phyloP scores from a whole-genome alignment of 2,797 vertebrate genomes.

The Ctenopoma kingsleyae region DNA sequence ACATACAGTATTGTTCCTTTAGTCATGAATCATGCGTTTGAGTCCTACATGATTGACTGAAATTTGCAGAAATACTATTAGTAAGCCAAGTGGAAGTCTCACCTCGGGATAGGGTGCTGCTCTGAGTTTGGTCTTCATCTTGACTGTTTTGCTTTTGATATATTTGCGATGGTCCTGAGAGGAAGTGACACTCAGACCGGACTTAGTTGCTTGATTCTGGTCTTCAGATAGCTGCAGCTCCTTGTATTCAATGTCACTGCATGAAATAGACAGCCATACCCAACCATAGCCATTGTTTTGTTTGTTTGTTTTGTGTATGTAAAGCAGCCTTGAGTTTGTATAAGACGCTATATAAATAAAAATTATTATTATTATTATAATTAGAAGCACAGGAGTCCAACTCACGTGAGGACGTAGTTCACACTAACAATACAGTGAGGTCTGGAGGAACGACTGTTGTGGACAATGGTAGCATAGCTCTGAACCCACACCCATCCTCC shows the following conservation, averaged over 20 bases:
- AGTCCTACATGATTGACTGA: neutral
- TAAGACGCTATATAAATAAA: too few species aligned
- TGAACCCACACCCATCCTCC: constrained; percentile 99
- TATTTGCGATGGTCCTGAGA: constrained; percentile 90
- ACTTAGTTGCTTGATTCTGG: constrained; percentile 86
- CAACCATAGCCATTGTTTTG: too few species aligned
- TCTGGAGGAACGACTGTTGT: constrained; percentile 95
- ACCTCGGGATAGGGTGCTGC: constrained; percentile 91
- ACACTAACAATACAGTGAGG: constrained; percentile 98
- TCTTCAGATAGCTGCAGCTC: constrained; percentile 92
- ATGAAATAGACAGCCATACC: constrained; percentile 32
- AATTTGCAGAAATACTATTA: neutral
- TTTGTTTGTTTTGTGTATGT: too few species aligned
- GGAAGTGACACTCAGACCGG: constrained; percentile 82
- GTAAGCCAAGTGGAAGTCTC: constrained; percentile 19
- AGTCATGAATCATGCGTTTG: neutral
- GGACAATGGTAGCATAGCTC: constrained; percentile 95
- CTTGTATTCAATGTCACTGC: constrained; percentile 92
- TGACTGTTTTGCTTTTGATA: constrained; percentile 87
- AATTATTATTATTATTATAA: too few species aligned
- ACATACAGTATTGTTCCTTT: too few species aligned
- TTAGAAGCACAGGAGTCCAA: constrained; percentile 20
- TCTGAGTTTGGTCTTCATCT: constrained; percentile 89
- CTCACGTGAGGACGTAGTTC: constrained; percentile 98
- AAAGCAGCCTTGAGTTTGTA: too few species aligned